Conservation (phyloP, 2,888 invertebrate genomes). For the Trisateles emortualis region DNA sequence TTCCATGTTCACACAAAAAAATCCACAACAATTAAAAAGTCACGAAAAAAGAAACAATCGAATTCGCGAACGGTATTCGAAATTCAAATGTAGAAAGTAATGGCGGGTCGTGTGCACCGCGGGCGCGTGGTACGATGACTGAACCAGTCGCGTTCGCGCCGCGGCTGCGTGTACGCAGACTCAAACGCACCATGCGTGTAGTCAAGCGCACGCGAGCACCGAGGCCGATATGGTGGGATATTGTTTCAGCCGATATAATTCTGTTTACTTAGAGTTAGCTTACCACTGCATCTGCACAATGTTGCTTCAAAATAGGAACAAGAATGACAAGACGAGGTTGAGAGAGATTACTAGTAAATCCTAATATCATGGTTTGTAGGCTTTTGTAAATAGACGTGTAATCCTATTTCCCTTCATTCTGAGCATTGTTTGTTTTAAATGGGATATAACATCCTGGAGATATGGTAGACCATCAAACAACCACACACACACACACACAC, state of each 20-base stretch:
- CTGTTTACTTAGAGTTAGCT: conserved; percentile 57
- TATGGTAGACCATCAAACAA: not conserved
- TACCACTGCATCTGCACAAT: conserved; percentile 59
- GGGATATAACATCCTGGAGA: not conserved
- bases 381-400: not conserved
- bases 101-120: conserved; percentile 62
- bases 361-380: not conserved
- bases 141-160: conserved; percentile 54
- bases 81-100: conserved; percentile 51
- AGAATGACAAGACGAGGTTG: conserved; percentile 47
- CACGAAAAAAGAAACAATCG: conserved; percentile 18
- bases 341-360: conserved; percentile 35
- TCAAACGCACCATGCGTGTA: conserved; percentile 50
- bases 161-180: conserved; percentile 50
- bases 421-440: not conserved
- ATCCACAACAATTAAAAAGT: conserved; percentile 18
- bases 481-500: not conserved
- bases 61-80: conserved; percentile 51
- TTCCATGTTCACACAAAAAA: conserved; percentile 46
- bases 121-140: conserved; percentile 66
- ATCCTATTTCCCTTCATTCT: not conserved
- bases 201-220: conserved; percentile 37
- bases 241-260: conserved; percentile 56
- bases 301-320: conserved; percentile 54
- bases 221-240: conserved; percentile 61